Evolutionary conservation across 2,797 vertebrate genomes (phyloP).

Genomic region (Gallinago stenura): DNA sequence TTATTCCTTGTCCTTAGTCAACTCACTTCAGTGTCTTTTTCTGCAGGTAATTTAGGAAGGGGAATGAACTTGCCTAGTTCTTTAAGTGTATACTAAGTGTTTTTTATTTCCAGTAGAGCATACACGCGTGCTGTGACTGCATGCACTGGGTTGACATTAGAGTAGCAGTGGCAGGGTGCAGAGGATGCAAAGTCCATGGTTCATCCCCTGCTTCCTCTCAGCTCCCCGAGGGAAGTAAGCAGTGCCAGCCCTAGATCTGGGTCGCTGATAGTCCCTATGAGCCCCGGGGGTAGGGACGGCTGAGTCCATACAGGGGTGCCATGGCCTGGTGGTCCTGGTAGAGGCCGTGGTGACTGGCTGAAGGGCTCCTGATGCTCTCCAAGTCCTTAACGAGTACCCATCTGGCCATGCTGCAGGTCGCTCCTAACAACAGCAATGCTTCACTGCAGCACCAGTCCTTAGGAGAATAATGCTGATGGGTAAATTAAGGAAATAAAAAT

Average conservation of each 20-base stretch:
- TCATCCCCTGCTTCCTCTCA: background rate
- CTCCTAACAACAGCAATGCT: background rate
- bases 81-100: background rate
- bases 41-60: background rate
- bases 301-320: fast-evolving
- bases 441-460: background rate
- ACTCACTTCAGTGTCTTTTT: background rate
- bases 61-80: background rate
- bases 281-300: background rate
- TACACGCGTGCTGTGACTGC: background rate
- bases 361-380: background rate
- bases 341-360: fast-evolving
- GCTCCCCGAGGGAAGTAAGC: background rate
- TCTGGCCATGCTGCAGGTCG: background rate
- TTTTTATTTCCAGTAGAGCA: background rate
- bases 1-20: background rate
- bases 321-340: background rate
- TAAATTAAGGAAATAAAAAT: conserved; percentile 31
- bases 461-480: background rate
- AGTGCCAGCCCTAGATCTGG: background rate
- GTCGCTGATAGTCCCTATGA: background rate
- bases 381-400: background rate
- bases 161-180: background rate
- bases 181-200: background rate
- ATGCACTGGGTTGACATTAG: background rate